Base-by-base conservation (phyloP, 1,140 invertebrate species). In the Drosophila nasuta region DNA sequence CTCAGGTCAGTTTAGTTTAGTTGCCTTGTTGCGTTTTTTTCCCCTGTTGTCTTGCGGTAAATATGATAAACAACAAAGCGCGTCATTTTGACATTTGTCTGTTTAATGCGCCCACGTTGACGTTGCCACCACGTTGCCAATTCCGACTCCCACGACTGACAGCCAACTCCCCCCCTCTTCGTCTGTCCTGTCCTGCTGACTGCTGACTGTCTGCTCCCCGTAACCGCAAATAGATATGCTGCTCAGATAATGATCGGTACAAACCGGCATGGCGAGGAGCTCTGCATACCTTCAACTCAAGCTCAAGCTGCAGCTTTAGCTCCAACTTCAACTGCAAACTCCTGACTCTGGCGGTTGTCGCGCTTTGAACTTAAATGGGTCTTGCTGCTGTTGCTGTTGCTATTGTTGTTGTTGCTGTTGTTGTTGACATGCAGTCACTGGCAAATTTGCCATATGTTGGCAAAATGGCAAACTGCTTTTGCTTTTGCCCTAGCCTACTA, bases 21-120 rank as follows among this genome's bases (percentile, higher is more conserved):
- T 15, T 51, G 54, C 46, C 17, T 33, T 38, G 8, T 38, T 38
- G 35, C 41, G 5, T 15, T 11, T n/a, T 30, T 66, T 25, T 25
- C 3, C 30, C 11, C 58, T 20, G 17, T 10, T 41, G 54, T 25
- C 58, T 79, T 81, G 85, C 85, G 85, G 85, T 85, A 89, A 89
- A 89, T 89, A 89, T 89, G 85, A 89, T 89, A 85, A 89, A 89
- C 85, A 90, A 89, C 85, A 89, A 89, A 89, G 85, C 81, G 85
- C 85, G 81, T 90, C 85, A 89, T 79, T 90, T 89, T 89, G 85
- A 89, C 81, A 89, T 89, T 89, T 89, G 81, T 77, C 83, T 87
- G 85, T 65, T 77, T 82, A 67, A 79, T 82, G 82, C 83, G 85
- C 80, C 85, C 85, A 87, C 83, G 70, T 83, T 83, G 79, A 78